phyloP scores from a whole-genome alignment of 1,140 invertebrate genomes.

The Drusus annulatus region DNA sequence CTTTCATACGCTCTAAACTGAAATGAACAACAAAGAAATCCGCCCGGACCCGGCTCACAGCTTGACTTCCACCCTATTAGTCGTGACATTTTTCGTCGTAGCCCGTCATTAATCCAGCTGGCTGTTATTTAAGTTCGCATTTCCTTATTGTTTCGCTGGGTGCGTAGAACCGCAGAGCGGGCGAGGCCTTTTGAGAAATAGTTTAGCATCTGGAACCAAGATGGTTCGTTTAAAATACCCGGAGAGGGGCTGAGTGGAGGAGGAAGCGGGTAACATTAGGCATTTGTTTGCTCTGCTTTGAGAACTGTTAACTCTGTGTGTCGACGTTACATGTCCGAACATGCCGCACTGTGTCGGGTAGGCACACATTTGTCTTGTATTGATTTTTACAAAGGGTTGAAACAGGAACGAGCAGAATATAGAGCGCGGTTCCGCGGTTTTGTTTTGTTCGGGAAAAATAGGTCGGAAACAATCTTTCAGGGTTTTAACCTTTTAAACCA shows the following conservation, averaged over 20 bases:
- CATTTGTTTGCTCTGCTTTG: background rate
- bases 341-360: too few species aligned
- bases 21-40: constrained; percentile 38
- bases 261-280: background rate
- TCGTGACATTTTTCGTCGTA: constrained; percentile 42
- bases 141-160: constrained; percentile 38
- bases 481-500: too few species aligned
- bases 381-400: too few species aligned
- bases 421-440: too few species aligned
- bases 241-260: background rate
- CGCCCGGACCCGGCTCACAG: constrained; percentile 17
- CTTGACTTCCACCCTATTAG: constrained; percentile 46
- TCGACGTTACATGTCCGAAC: too few species aligned
- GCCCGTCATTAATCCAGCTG: constrained; percentile 38
- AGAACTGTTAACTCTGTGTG: too few species aligned
- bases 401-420: too few species aligned
- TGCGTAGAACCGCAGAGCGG: constrained; percentile 10
- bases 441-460: too few species aligned
- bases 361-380: too few species aligned
- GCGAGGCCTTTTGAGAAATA: constrained; percentile 4
- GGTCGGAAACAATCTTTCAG: too few species aligned
- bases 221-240: constrained; percentile 20
- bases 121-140: constrained; percentile 30
- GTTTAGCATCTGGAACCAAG: constrained; percentile 10
- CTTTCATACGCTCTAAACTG: constrained; percentile 29